phyloP scores from a whole-genome alignment of 2,113 vertebrate species.

The Mastomys natalensis region DNA sequence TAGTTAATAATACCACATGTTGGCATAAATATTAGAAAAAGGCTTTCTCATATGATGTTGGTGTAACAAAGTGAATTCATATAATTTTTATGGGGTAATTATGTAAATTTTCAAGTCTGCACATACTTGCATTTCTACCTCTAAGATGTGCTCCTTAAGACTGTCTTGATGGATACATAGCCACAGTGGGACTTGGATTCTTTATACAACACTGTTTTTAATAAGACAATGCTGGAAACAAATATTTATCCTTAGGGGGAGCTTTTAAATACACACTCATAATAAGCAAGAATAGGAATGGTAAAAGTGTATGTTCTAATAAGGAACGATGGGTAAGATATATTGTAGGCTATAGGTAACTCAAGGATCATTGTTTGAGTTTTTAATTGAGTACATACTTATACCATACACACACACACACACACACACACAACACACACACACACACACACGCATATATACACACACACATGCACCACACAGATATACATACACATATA shows the following conservation, averaged over 20 bases:
- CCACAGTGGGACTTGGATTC: not conserved
- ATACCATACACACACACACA: not conserved
- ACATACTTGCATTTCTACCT: not conserved
- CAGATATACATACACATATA: too few species aligned
- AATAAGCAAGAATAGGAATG: not conserved
- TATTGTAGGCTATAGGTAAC: not conserved
- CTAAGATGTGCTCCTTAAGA: not conserved
- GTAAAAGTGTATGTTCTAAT: not conserved
- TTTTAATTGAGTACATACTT: not conserved
- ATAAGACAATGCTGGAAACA: not conserved
- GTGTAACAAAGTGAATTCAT: not conserved
- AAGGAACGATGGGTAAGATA: not conserved
- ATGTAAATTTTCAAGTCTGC: conserved; percentile 25
- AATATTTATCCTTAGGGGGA: not conserved
- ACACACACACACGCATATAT: not conserved
- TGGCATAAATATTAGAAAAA: conserved; percentile 49
- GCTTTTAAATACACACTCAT: not conserved
- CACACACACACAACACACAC: not conserved
- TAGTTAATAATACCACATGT: not conserved
- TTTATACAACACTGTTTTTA: not conserved
- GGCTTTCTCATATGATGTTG: not conserved
- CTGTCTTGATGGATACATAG: not conserved
- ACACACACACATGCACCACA: not conserved
- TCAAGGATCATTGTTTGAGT: not conserved
- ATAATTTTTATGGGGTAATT: not conserved